phyloP scores from a whole-genome alignment of 2,888 invertebrate genomes.

The Chrysomela aeneicollis region DNA sequence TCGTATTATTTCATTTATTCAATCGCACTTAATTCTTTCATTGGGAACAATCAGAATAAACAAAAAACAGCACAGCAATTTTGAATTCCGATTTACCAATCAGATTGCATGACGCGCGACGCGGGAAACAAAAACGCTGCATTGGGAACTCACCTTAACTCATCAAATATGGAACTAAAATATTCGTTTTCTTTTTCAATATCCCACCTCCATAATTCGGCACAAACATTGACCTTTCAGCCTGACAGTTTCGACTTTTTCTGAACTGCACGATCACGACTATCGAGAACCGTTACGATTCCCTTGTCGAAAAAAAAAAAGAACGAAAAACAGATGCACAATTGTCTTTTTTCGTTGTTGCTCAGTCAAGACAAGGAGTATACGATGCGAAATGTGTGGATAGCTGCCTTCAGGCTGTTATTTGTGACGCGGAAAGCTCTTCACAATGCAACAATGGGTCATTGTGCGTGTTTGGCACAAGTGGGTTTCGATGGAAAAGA shows the following conservation, averaged over 20 bases:
- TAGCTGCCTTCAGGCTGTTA: conserved; percentile 10
- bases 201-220: not conserved
- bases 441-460: conserved; percentile 22
- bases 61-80: too few species aligned
- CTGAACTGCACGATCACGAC: conserved; percentile 22
- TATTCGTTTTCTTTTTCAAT: not conserved
- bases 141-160: too few species aligned
- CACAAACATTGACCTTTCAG: not conserved
- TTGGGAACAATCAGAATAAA: too few species aligned
- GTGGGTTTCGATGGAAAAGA: not conserved
- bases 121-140: too few species aligned
- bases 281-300: conserved; percentile 21
- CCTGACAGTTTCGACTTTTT: conserved; percentile 8
- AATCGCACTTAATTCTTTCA: too few species aligned
- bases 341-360: conserved; percentile 11
- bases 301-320: conserved; percentile 9
- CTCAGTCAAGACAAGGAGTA: not conserved
- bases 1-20: too few species aligned
- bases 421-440: conserved; percentile 11
- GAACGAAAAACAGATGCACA: conserved; percentile 14
- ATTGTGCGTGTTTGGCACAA: conserved; percentile 13
- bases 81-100: too few species aligned
- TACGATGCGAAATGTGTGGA: conserved; percentile 2
- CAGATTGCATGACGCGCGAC: too few species aligned
- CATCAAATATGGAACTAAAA: not conserved